Evolutionary conservation across 2,888 invertebrate species (phyloP).

Genomic region (Hanleya hanleyi): DNA sequence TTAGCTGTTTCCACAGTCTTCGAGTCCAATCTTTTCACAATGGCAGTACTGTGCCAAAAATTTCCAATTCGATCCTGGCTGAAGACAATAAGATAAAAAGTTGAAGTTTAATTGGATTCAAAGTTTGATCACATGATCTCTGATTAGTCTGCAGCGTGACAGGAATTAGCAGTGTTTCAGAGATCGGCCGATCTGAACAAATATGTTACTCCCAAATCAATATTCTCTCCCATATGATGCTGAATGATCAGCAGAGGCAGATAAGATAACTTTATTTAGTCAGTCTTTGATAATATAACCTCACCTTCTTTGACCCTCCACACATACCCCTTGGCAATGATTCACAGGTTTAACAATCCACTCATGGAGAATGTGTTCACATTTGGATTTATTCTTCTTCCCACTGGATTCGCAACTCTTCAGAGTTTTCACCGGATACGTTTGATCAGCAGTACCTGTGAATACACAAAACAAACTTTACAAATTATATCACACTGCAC

Average conservation of each 20-base stretch:
- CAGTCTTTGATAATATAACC: conserved; percentile 3
- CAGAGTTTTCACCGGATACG: too few relatives aligned
- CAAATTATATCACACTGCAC: too few relatives aligned
- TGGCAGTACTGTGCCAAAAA: conserved; percentile 53
- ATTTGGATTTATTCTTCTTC: too few relatives aligned
- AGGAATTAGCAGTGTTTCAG: neutral
- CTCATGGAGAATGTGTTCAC: conserved; percentile 25
- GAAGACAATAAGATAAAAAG: neutral
- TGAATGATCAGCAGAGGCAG: too few relatives aligned
- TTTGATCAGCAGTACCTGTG: too few relatives aligned
- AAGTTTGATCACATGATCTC: conserved; percentile 20
- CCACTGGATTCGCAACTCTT: too few relatives aligned
- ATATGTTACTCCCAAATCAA: too few relatives aligned
- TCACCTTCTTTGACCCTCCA: conserved; percentile 55
- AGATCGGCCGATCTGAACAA: too few relatives aligned
- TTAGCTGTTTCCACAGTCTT: conserved; percentile 37
- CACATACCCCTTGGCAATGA: conserved; percentile 42
- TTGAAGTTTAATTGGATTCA: neutral
- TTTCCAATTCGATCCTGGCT: conserved; percentile 13
- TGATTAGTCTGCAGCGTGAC: neutral
- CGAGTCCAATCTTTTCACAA: conserved; percentile 37
- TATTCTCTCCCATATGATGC: too few relatives aligned
- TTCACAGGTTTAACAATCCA: conserved; percentile 58
- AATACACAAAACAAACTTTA: too few relatives aligned
- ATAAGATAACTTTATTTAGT: conserved; percentile 12